Percentiles rank a stretch among this genome's conserved stretches.
phyloP scores from a whole-genome alignment of 2,888 invertebrate species.

The Coronaproctus castanopsis region DNA sequence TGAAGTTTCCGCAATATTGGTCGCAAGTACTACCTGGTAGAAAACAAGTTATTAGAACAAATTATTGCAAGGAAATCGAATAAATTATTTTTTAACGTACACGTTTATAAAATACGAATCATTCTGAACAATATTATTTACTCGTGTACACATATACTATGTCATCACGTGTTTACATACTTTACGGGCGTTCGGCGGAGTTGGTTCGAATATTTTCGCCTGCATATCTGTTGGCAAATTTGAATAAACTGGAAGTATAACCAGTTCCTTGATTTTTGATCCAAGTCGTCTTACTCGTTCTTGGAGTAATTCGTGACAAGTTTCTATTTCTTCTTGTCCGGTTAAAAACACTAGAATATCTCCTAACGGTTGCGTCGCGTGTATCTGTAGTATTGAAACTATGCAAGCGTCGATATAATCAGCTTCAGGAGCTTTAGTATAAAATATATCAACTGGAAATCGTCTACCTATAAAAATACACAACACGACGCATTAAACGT shows the following conservation, averaged over 20 bases:
- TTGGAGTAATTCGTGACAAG: slow-evolving; percentile 67
- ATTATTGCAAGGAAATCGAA: not conserved
- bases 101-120: not conserved
- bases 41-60: slow-evolving; percentile 9
- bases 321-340: slow-evolving; percentile 48
- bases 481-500: not conserved
- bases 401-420: slow-evolving; percentile 96
- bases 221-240: slow-evolving; percentile 98
- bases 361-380: slow-evolving; percentile 87
- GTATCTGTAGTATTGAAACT: slow-evolving; percentile 93
- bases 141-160: no score
- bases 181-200: slow-evolving; percentile 88
- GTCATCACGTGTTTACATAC: no score
- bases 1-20: slow-evolving; percentile 98
- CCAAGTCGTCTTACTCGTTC: slow-evolving; percentile 83
- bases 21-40: slow-evolving; percentile 67
- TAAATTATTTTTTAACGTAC: not conserved
- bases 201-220: slow-evolving; percentile 94
- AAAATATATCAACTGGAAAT: slow-evolving; percentile 95
- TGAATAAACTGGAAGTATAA: slow-evolving; percentile 91
- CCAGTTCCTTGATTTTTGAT: slow-evolving; percentile 73
- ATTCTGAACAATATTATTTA: not conserved
- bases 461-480: slow-evolving; percentile 43
- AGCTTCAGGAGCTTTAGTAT: slow-evolving; percentile 97
- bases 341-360: slow-evolving; percentile 94